A percentile compares a stretch with the other conserved stretches of the same genome.
Conservation (phyloP, 1,140 invertebrate genomes). For the Eueides isabella region DNA sequence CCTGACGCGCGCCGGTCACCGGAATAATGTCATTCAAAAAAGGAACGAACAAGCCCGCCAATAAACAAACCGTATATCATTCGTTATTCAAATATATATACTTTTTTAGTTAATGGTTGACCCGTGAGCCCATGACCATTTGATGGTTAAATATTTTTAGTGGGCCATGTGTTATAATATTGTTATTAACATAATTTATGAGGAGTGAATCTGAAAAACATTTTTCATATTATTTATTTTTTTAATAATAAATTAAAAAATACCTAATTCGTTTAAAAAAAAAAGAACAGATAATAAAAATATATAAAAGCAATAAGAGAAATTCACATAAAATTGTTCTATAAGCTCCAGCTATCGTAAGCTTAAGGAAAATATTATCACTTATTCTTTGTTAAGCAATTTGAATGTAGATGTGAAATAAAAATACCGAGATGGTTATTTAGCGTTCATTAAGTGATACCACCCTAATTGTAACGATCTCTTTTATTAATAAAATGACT, state of each 20-base stretch:
- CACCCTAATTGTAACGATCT: conserved; percentile 74
- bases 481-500: conserved; percentile 77
- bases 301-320: background rate
- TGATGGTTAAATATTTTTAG: conserved; percentile 77
- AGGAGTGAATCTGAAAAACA: conserved; percentile 55
- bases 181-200: conserved; percentile 69
- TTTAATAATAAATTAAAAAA: no score
- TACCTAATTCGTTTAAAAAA: no score
- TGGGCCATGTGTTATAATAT: conserved; percentile 50
- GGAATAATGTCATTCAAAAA: conserved; percentile 73
- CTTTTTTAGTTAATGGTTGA: conserved; percentile 72
- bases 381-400: conserved; percentile 23
- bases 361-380: conserved; percentile 2
- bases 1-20: conserved; percentile 72
- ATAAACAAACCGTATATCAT: conserved; percentile 82
- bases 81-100: conserved; percentile 78
- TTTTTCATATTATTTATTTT: background rate
- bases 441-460: conserved; percentile 59
- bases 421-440: conserved; percentile 50
- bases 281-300: background rate
- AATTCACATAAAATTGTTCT: background rate
- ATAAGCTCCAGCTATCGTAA: background rate
- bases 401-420: conserved; percentile 35
- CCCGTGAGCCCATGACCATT: conserved; percentile 77
- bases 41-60: conserved; percentile 72